These are phyloP conservation scores for Mola mola DNA, from an alignment of 2,113 vertebrate species.

Conservation along the genomic window DNA sequence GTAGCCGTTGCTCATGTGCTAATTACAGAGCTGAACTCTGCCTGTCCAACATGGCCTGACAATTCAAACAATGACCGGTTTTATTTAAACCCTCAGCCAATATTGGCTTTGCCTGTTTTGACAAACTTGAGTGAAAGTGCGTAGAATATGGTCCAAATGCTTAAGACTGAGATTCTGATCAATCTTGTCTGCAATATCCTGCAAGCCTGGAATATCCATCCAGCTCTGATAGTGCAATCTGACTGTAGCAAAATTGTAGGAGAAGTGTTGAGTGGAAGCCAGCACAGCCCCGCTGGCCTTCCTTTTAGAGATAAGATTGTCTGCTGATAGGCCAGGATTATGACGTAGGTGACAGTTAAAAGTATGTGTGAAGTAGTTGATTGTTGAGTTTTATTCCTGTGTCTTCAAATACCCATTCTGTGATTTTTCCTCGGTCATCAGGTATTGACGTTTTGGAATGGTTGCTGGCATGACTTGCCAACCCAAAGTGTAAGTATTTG, in stretches of 20 bases:
- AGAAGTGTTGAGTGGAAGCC: constrained; percentile 40
- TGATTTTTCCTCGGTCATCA: no score
- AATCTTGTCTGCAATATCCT: constrained; percentile 2
- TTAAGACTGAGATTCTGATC: constrained; percentile 6
- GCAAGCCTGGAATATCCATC: constrained; percentile 6
- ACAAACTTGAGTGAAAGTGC: constrained; percentile 2
- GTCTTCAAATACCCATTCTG: no score
- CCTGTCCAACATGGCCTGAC: not conserved
- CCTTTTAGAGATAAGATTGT: constrained; percentile 55
- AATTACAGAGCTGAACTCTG: constrained; percentile 33
- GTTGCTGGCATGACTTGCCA: no score
- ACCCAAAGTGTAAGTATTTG: no score
- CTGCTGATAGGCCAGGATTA: constrained; percentile 50
- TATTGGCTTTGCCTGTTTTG: constrained; percentile 9
- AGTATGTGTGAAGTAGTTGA: no score
- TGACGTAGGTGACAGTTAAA: constrained; percentile 52
- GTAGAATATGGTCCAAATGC: not conserved
- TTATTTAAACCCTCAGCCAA: not conserved
- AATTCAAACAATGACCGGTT: constrained; percentile 1
- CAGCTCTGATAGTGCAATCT: not conserved
- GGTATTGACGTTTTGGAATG: no score
- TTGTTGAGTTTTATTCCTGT: no score
- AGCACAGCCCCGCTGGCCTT: constrained; percentile 35
- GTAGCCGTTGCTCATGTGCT: constrained; percentile 17
- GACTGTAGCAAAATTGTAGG: constrained; percentile 30